A percentile compares a stretch with the other conserved stretches of the same genome.
Evolutionary conservation across 2,797 vertebrate species (phyloP).

Genomic region (Anguilla pacifica): DNA sequence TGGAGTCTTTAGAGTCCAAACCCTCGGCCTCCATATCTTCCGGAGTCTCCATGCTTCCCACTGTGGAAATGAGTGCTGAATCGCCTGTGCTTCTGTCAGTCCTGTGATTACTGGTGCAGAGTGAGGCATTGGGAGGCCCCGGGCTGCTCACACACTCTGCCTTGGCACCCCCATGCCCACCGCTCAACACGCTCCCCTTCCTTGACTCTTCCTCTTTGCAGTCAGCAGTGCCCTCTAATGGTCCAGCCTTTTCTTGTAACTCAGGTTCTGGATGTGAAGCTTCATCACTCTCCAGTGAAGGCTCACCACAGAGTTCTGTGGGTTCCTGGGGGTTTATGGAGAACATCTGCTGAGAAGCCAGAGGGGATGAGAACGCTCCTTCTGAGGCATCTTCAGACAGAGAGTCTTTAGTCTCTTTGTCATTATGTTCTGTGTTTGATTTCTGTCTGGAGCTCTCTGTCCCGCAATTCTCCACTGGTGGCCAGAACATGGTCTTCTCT

Average conservation of each 20-base stretch:
- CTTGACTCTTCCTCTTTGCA: constrained; percentile 34
- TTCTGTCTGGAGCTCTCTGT: constrained; percentile 38
- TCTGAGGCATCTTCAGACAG: constrained; percentile 41
- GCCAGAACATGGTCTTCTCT: constrained; percentile 49
- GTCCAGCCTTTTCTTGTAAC: constrained; percentile 57
- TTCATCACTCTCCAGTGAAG: constrained; percentile 41
- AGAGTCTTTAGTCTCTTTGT: constrained; percentile 46
- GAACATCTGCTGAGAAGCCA: constrained; percentile 45
- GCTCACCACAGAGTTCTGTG: constrained; percentile 41
- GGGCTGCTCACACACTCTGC: constrained; percentile 54
- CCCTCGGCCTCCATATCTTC: constrained; percentile 52
- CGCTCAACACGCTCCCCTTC: constrained; percentile 50
- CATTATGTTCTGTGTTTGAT: constrained; percentile 46
- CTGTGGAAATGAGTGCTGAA: constrained; percentile 45
- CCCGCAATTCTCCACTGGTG: constrained; percentile 42
- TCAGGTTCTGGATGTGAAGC: constrained; percentile 42
- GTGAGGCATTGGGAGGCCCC: constrained; percentile 39
- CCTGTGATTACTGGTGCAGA: constrained; percentile 47
- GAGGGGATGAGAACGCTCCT: constrained; percentile 37
- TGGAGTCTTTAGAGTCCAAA: constrained; percentile 52
- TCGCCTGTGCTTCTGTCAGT: constrained; percentile 57
- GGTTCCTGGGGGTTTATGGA: constrained; percentile 43
- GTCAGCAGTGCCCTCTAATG: constrained; percentile 45
- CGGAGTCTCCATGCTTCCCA: constrained; percentile 34
- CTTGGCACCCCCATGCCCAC: constrained; percentile 31